Percentiles rank a stretch among this genome's conserved stretches.
These are phyloP conservation scores for Drosophila tristis DNA, from an alignment of 1,140 invertebrate genomes.

Conservation along the genomic window DNA sequence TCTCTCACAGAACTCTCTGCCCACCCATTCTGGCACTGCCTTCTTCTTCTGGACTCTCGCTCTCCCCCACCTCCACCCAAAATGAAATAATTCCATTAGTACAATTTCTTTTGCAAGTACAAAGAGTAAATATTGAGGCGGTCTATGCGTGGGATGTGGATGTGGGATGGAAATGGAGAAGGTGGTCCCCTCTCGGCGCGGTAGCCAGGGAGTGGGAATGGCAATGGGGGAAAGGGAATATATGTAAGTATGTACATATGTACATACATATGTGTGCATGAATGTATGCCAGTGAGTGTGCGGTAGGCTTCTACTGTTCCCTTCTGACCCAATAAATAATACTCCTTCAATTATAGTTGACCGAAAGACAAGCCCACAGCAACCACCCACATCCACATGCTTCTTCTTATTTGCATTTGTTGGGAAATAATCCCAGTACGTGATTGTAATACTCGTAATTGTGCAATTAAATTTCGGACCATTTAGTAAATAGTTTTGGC, in stretches of 20 bases:
- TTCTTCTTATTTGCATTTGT: constrained; percentile 6
- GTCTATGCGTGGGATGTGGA: constrained; percentile 20
- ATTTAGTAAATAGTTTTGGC: constrained; percentile 52
- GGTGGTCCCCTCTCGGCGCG: neutral
- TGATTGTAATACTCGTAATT: constrained; percentile 13
- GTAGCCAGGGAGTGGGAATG: neutral
- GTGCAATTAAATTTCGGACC: constrained; percentile 51
- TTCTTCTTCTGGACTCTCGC: too few species aligned
- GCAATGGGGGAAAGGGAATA: too few species aligned
- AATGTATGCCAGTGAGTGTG: neutral
- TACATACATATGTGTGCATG: too few species aligned
- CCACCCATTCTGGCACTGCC: constrained; percentile 7
- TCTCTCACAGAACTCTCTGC: neutral
- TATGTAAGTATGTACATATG: too few species aligned
- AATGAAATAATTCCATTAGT: constrained; percentile 84
- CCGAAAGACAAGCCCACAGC: too few species aligned
- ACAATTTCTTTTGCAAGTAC: constrained; percentile 84
- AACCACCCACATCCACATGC: neutral
- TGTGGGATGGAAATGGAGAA: neutral
- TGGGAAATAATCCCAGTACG: too few species aligned
- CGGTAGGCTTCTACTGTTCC: neutral
- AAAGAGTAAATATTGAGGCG: constrained; percentile 80
- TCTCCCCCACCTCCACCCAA: constrained; percentile 10
- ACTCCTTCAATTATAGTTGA: too few species aligned
- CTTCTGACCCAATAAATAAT: neutral